phyloP scores from a whole-genome alignment of 2,113 vertebrate genomes.

The Vicugna pacos region DNA sequence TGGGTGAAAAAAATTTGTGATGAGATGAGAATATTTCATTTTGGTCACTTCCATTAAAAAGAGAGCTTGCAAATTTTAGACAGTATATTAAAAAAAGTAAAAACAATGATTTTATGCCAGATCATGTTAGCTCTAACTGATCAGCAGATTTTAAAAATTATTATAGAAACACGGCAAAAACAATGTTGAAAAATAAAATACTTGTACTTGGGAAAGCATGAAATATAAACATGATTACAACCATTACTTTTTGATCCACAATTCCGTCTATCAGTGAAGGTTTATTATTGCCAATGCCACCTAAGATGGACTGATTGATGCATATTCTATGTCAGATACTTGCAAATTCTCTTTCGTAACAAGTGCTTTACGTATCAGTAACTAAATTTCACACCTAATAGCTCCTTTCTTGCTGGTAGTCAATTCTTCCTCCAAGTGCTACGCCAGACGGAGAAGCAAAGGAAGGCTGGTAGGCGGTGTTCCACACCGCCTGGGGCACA shows the following conservation, averaged over 20 bases:
- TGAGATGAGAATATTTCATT: neutral
- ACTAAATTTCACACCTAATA: neutral
- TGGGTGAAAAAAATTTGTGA: neutral
- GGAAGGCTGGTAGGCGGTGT: neutral
- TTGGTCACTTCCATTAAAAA: neutral
- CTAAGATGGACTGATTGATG: neutral
- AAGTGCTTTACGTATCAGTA: neutral
- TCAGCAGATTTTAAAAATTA: neutral
- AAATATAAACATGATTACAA: neutral
- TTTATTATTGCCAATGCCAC: neutral
- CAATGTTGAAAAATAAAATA: conserved; percentile 41
- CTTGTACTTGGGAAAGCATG: neutral
- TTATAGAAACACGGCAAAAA: neutral
- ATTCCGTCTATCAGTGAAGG: neutral
- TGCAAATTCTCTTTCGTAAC: neutral
- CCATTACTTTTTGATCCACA: neutral
- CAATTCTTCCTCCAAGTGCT: neutral
- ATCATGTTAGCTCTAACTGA: neutral
- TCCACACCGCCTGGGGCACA: neutral
- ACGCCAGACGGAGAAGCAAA: neutral
- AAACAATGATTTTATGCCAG: neutral
- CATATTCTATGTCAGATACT: neutral
- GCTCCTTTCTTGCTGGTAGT: neutral
- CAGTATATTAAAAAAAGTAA: neutral
- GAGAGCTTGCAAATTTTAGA: neutral